Evolutionary conservation across 1,140 invertebrate genomes (phyloP), one percentile per base, ranked within the genome.

Genomic region (Melipona quadrifasciata): DNA sequence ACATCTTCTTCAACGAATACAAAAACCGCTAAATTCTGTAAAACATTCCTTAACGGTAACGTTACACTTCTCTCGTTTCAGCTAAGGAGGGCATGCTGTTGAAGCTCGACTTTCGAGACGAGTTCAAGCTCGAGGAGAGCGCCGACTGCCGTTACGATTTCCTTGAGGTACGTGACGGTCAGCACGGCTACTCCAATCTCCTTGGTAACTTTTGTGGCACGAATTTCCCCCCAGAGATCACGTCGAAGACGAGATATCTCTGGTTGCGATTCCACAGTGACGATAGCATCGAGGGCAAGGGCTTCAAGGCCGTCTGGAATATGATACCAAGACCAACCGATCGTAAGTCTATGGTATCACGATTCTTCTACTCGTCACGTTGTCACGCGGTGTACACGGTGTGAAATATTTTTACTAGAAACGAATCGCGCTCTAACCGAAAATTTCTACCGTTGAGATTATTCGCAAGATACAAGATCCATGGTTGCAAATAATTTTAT

Each of bases 251-350:
- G 68, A 95, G 97, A 24, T 96, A 97, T 92, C 95, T 99, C 47
- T 98, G 98, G 98, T 94, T 98, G 21, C 95, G 96, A 71, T 99
- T 99, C 94, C 96, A 96, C 78, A 98, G 97, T 2, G 98, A 99
- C 90, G 97, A 97, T 80, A 97, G 96, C 89, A 97, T 98, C 85
- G 97, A 98, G 92, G 97, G 97, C 90, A 95, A 94, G 27, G 98
- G 98, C 3, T 99, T 99, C 93, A 96, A 96, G 86, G 98, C 97
- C 5, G 96, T 98, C 2, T 98, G 97, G 93, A 95, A 94, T 74
- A 97, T 95, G 92, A 93, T 97, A 64, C 95, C 95, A 12, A 94
- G 95, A 80, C 96, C 95, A n/a, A 94, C 94, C 61, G 91, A 94
- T 71, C 86, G 95, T 95, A 91, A 95, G 94, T 93, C 58, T 51